These are phyloP conservation scores for Monopterus albus DNA, from an alignment of 2,113 vertebrate species.

Conservation along the genomic window DNA sequence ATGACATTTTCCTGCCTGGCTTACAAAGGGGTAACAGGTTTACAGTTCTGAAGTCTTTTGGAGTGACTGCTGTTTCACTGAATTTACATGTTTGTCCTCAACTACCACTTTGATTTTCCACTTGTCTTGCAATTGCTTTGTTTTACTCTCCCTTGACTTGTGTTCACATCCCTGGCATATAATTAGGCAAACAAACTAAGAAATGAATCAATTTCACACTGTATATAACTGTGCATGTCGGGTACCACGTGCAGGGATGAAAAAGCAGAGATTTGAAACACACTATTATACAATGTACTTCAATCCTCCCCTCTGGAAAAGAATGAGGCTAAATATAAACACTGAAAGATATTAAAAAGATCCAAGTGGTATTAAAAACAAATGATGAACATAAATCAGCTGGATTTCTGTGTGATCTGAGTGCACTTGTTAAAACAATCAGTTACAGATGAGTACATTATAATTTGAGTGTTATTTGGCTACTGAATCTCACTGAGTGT, in stretches of 20 bases:
- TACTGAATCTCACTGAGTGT: not conserved
- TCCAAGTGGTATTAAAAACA: not conserved
- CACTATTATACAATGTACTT: slow-evolving; percentile 17
- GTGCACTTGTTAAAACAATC: not conserved
- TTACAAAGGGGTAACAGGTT: too few relatives aligned
- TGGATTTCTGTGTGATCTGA: not conserved
- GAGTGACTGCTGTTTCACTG: too few relatives aligned
- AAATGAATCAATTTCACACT: not conserved
- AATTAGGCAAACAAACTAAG: not conserved
- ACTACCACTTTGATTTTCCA: too few relatives aligned
- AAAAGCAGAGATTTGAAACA: not conserved
- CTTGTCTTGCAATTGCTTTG: too few relatives aligned
- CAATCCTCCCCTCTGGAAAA: slow-evolving; percentile 9
- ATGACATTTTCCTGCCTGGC: too few relatives aligned
- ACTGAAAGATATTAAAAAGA: slow-evolving; percentile 29
- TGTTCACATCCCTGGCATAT: not conserved
- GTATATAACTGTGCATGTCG: not conserved
- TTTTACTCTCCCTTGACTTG: too few relatives aligned
- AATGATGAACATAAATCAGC: too few relatives aligned
- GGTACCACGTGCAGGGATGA: not conserved
- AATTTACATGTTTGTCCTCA: too few relatives aligned
- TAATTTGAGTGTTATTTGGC: not conserved
- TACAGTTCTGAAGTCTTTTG: too few relatives aligned
- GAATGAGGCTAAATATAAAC: not conserved
- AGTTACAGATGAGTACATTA: not conserved